Evolutionary conservation across 1,140 invertebrate genomes (phyloP).

Genomic region (Heliothis subflexa): DNA sequence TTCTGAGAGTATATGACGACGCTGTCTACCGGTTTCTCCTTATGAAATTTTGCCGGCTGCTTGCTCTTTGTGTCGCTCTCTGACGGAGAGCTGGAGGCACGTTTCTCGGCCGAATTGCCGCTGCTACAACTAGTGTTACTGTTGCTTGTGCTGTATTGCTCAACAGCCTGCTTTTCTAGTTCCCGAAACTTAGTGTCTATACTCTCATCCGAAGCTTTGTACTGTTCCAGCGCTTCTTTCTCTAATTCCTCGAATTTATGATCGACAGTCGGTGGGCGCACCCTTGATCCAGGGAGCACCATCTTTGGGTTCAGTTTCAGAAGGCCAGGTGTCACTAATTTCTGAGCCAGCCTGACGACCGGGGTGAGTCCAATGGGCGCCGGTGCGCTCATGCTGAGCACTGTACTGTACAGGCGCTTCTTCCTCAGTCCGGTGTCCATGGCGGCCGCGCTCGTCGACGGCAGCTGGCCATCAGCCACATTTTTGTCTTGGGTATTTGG

Average conservation of each 20-base stretch:
- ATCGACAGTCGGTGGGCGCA: constrained; percentile 70
- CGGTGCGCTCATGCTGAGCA: constrained; percentile 77
- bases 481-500: constrained; percentile 58
- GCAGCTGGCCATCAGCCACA: constrained; percentile 61
- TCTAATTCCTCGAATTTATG: constrained; percentile 82
- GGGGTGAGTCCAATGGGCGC: constrained; percentile 63
- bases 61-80: constrained; percentile 62
- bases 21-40: constrained; percentile 75
- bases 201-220: constrained; percentile 84
- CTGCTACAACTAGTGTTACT: constrained; percentile 84
- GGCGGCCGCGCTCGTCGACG: constrained; percentile 72
- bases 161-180: constrained; percentile 81
- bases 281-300: constrained; percentile 64
- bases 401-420: constrained; percentile 80
- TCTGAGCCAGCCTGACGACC: constrained; percentile 72
- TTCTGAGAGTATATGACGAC: constrained; percentile 82
- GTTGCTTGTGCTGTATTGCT: constrained; percentile 83
- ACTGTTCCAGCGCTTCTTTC: constrained; percentile 84
- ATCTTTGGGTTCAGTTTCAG: constrained; percentile 80
- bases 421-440: constrained; percentile 68
- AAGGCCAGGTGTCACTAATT: constrained; percentile 74
- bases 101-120: constrained; percentile 71
- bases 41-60: constrained; percentile 72
- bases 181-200: constrained; percentile 82
- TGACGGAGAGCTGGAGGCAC: constrained; percentile 49